Evolutionary conservation across 2,797 vertebrate genomes (phyloP), one percentile per base, ranked within the genome.

Genomic region (Malurus leucopterus): DNA sequence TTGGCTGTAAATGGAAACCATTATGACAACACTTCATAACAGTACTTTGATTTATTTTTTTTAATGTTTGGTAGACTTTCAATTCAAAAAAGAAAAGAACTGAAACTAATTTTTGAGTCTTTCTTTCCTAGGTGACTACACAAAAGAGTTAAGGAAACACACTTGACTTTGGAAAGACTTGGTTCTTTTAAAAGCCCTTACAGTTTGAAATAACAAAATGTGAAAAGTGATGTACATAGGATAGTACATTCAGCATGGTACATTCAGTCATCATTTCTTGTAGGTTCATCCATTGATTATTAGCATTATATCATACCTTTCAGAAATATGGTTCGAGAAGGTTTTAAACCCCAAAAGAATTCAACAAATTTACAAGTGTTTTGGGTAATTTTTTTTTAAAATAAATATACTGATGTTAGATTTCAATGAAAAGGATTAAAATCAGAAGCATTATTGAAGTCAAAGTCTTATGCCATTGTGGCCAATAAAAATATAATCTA

Each of bases 1-100:
- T 94, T 88, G 84, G 46, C 50, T 91, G 46, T 88, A 88, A 95
- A 91, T 90, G 74, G 86, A 90, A 92, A 88, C 75, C 75, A 71
- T 79, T 86, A 86, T 86, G 57, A 91, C 78, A 86, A 67, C 71
- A 86, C 71, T 88, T 86, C 78, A 86, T 75, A 93, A 86, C 32
- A 81, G 30, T 74, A 65, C 32, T 89, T 79, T 1, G 6, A 10
- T 55, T 59, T 70, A n/a, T 44, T 38, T 40, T 74, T 36, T 23
- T 57, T 3, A n/a, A 63, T 12, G 5, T 38, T 90, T 67, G 2
- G 7, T 86, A 63, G 53, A 63, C 2, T 69, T 83, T 72, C 10
- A 46, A 3, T 72, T 69, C 59, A 11, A 55, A 75, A 87, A 91
- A 68, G 4, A 57, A 75, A 71, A 82, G 6, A 71, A 58, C 22